Conservation (phyloP, 2,888 invertebrate species). For the Pyrochroa serraticornis region DNA sequence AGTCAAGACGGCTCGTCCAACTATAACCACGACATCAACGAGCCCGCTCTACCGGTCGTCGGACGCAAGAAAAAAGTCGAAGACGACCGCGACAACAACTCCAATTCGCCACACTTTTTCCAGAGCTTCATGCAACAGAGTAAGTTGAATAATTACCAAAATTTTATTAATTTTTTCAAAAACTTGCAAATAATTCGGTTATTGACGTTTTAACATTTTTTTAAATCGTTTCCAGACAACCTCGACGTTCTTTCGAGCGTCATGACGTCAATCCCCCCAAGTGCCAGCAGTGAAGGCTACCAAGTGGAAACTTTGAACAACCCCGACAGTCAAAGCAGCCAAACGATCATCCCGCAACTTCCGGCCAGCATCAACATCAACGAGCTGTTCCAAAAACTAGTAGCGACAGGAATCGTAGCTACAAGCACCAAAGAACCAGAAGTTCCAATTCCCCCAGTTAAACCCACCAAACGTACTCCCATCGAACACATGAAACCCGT, state of each 20-base stretch:
- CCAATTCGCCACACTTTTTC: slow-evolving; percentile 52
- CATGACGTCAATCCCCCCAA: slow-evolving; percentile 66
- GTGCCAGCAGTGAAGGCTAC: slow-evolving; percentile 60
- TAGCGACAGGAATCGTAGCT: slow-evolving; percentile 80
- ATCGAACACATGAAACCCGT: slow-evolving; percentile 64
- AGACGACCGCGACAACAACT: slow-evolving; percentile 36
- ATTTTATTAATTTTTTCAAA: not conserved
- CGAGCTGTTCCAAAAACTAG: slow-evolving; percentile 83
- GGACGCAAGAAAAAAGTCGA: slow-evolving; percentile 33
- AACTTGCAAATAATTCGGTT: slow-evolving; percentile 1
- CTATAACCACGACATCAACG: slow-evolving; percentile 37
- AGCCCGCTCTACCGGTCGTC: slow-evolving; percentile 47
- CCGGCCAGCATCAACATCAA: slow-evolving; percentile 69
- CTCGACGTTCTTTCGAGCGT: slow-evolving; percentile 72
- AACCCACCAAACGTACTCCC: slow-evolving; percentile 35
- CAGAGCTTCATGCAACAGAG: slow-evolving; percentile 52
- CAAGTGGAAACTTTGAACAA: slow-evolving; percentile 57
- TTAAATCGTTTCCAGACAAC: slow-evolving; percentile 53
- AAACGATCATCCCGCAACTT: slow-evolving; percentile 2
- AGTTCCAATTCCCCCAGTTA: slow-evolving; percentile 15
- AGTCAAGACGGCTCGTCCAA: slow-evolving; percentile 38
- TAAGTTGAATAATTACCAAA: no score
- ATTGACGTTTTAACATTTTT: slow-evolving; percentile 5
- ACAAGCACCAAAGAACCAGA: slow-evolving; percentile 41
- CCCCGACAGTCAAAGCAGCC: slow-evolving; percentile 38